Evolutionary conservation across 2,888 invertebrate species (phyloP), one percentile per base, ranked within the genome.

Genomic region (Tinea trinotella): DNA sequence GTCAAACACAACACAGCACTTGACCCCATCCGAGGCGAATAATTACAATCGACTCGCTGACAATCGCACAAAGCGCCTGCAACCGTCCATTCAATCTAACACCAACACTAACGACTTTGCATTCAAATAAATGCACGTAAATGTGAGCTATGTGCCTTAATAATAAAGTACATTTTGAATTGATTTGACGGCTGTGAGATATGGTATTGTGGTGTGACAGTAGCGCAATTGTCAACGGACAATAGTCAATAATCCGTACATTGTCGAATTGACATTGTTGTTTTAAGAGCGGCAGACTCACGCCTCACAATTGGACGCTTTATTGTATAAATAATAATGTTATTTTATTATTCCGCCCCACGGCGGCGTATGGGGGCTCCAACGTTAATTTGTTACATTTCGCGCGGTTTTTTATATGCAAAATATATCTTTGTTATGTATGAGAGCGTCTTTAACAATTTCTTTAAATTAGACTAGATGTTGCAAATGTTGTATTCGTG

Each of bases 291-390:
- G 83, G 78, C 64, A 74, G 72, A 70, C 73, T 70, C 74, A 65
- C 36, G 71, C 69, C 71, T 70, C 72, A 83, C 85, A 83, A 85
- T 83, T 81, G 85, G 72, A 67, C 72, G 79, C 78, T 83, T 83
- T 85, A 85, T 85, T 84, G 82, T 84, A 79, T 85, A 84, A 85
- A 85, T 85, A 84, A 84, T 83, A 83, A 80, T 78, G 76, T 83
- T 83, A 83, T 80, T 76, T 77, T 71, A 69, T 70, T 56, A 56
- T 57, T 58, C 40, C 12, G 40, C 40, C 40, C 13, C 13, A 40
- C 40, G 10, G 35, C 35, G 40, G 15, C 12, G 30, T 30, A 10
- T 30, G 9, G 7, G 30, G 7, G 30, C 7, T 7, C 3, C 2
- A n/a, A n/a, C n/a, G n/a, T n/a, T n/a, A n/a, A n/a, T n/a, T n/a